Evolutionary conservation across 2,797 vertebrate genomes (phyloP).

Genomic region (Phataginus tetradactyla): DNA sequence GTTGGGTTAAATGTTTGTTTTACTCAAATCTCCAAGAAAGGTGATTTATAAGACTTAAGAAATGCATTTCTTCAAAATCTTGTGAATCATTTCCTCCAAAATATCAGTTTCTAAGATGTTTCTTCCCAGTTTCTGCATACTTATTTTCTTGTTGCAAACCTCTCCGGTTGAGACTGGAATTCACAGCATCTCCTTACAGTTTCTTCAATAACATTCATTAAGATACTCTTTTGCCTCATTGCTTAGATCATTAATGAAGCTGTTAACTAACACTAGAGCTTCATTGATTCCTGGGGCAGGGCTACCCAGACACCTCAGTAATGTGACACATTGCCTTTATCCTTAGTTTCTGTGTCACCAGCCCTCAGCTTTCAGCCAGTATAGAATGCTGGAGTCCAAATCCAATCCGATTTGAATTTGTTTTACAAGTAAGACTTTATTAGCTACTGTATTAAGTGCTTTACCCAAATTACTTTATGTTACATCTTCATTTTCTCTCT

Average conservation of each 20-base stretch:
- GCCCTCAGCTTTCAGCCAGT: neutral
- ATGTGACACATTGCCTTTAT: neutral
- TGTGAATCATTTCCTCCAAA: neutral
- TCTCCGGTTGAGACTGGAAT: neutral
- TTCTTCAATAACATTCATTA: slow-evolving; percentile 64
- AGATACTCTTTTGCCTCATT: slow-evolving; percentile 47
- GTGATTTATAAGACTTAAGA: slow-evolving; percentile 39
- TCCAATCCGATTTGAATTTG: slow-evolving; percentile 73
- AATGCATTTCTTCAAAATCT: neutral
- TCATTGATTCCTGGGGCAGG: slow-evolving; percentile 44
- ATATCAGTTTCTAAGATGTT: neutral
- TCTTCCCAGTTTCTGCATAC: slow-evolving; percentile 6
- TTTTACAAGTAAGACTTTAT: slow-evolving; percentile 76
- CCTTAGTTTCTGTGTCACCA: slow-evolving; percentile 37
- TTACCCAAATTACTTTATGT: slow-evolving; percentile 77
- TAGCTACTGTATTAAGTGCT: slow-evolving; percentile 72
- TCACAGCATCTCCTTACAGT: neutral
- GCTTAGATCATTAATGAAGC: slow-evolving; percentile 64
- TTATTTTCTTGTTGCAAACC: slow-evolving; percentile 15
- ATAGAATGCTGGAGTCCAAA: slow-evolving; percentile 50
- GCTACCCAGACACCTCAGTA: slow-evolving; percentile 21
- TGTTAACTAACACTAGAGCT: slow-evolving; percentile 64
- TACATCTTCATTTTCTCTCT: slow-evolving; percentile 69
- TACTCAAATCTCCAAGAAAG: slow-evolving; percentile 16
- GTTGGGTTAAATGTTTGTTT: slow-evolving; percentile 52